phyloP scores from a whole-genome alignment of 2,797 vertebrate species.

The Cossypha niveicapilla region DNA sequence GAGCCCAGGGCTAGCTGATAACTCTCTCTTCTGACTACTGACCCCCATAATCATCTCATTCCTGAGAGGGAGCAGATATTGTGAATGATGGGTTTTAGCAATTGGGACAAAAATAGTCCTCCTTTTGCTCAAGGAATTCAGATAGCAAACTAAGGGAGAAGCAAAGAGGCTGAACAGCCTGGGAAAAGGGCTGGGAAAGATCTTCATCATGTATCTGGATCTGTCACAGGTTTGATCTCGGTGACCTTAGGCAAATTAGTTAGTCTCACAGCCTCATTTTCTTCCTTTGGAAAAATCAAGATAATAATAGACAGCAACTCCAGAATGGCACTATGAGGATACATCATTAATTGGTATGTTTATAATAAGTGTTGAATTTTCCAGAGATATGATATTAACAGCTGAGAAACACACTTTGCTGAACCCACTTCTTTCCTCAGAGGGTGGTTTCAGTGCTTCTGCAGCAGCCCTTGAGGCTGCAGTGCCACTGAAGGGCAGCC shows the following conservation, averaged over 20 bases:
- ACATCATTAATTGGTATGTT: background rate
- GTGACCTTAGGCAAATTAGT: slow-evolving; percentile 1
- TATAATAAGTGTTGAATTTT: background rate
- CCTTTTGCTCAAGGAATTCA: background rate
- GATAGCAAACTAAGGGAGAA: slow-evolving; percentile 11
- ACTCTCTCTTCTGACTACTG: slow-evolving; percentile 15
- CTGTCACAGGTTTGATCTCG: background rate
- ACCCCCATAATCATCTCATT: slow-evolving; percentile 34
- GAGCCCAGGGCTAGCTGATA: slow-evolving; percentile 49
- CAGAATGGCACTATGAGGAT: background rate
- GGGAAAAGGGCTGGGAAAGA: background rate
- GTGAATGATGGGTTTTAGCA: background rate
- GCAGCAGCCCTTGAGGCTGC: slow-evolving; percentile 53
- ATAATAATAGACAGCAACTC: background rate
- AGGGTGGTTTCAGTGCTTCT: slow-evolving; percentile 23
- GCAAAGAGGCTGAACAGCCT: background rate
- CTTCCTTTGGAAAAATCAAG: background rate
- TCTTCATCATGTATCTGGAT: background rate
- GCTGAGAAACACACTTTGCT: background rate
- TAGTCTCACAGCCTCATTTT: background rate
- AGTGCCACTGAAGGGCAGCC: slow-evolving; percentile 62
- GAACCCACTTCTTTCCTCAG: slow-evolving; percentile 6
- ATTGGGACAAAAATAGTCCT: slow-evolving; percentile 26
- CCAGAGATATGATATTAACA: background rate
- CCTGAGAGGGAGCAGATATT: slow-evolving; percentile 34